Conservation (phyloP, 2,888 invertebrate genomes). For the Drosophila diplacantha region DNA sequence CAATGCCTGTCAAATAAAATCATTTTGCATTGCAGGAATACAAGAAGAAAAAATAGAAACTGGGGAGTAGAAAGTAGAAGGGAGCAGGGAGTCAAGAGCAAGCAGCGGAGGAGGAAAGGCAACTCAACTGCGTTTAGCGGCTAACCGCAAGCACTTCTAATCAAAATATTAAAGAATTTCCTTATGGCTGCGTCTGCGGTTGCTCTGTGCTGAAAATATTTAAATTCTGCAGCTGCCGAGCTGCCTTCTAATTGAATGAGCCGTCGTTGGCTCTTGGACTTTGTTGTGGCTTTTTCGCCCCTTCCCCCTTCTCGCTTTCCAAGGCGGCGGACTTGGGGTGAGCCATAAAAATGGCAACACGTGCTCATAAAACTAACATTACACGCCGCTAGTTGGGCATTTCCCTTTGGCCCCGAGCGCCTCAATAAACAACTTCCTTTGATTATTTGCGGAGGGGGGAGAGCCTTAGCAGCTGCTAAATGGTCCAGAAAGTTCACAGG, state of each 20-base stretch:
- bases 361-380: conserved; percentile 48
- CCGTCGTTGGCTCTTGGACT: conserved; percentile 32
- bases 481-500: conserved; percentile 44
- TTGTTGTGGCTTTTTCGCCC: conserved; percentile 39
- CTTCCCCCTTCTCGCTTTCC: not conserved
- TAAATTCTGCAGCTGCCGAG: conserved; percentile 34
- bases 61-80: not conserved
- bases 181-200: conserved; percentile 38
- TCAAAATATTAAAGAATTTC: conserved; percentile 62
- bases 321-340: conserved; percentile 15
- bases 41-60: conserved; percentile 33
- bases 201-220: conserved; percentile 26
- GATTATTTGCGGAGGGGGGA: conserved; percentile 28
- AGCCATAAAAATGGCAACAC: conserved; percentile 46
- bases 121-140: conserved; percentile 48
- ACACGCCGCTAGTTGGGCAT: conserved; percentile 35
- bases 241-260: conserved; percentile 40
- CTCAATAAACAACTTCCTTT: conserved; percentile 42
- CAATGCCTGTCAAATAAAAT: conserved; percentile 57
- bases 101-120: not conserved
- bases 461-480: conserved; percentile 37
- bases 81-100: not conserved
- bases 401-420: conserved; percentile 15
- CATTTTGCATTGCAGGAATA: conserved; percentile 59
- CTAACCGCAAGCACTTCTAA: conserved; percentile 61